Percentiles rank a stretch among this genome's conserved stretches.
Conservation (phyloP, 2,888 invertebrate species). For the Callyntrura guangdongensis region DNA sequence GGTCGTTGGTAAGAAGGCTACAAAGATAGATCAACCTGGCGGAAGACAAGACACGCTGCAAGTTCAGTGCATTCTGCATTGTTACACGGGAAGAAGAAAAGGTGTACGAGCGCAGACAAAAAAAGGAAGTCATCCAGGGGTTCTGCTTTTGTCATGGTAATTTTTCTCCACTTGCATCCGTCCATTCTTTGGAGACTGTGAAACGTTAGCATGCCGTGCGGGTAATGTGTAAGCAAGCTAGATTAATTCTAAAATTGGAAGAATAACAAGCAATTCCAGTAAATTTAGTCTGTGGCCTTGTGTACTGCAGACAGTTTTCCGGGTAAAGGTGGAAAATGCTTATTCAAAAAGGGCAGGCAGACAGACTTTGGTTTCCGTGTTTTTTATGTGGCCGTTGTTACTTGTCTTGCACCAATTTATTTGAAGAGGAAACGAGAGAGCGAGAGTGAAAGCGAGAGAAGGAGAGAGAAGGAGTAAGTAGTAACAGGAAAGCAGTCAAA, state of each 20-base stretch:
- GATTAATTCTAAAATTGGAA: not conserved
- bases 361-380: conserved; percentile 23
- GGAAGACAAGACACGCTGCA: conserved; percentile 23
- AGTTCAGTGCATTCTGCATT: conserved; percentile 39
- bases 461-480: conserved; percentile 1
- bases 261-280: conserved; percentile 32
- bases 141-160: not conserved
- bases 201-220: not conserved
- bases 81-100: not conserved
- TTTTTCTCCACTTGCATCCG: conserved; percentile 12
- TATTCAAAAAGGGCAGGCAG: conserved; percentile 9
- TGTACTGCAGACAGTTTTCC: not conserved
- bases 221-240: not conserved
- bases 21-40: conserved; percentile 12
- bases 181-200: not conserved
- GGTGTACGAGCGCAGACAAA: not conserved
- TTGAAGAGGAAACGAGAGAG: conserved; percentile 41
- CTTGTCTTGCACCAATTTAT: conserved; percentile 54
- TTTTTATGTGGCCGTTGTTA: conserved; percentile 44
- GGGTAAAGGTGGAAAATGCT: conserved; percentile 3
- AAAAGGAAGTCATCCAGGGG: not conserved
- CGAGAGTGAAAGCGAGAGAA: not conserved
- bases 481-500: conserved; percentile 49
- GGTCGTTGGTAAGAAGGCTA: not conserved
- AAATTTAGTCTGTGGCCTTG: conserved; percentile 22